A percentile compares a stretch with the other conserved stretches of the same genome.
These are phyloP conservation scores for Carterocephalus palaemon DNA, from an alignment of 2,888 invertebrate genomes.

Conservation along the genomic window DNA sequence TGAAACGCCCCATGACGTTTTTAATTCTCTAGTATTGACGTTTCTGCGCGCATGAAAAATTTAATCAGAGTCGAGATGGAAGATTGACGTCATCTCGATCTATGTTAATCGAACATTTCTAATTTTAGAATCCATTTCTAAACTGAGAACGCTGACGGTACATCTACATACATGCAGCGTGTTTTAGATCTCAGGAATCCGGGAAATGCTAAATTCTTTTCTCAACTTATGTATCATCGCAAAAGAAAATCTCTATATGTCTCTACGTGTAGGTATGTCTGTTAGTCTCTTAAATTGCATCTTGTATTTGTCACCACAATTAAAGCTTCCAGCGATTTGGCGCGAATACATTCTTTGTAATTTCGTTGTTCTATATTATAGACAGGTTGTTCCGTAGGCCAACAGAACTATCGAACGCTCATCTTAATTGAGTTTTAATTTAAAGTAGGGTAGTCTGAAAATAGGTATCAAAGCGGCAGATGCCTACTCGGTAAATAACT, in stretches of 20 bases:
- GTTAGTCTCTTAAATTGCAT: no score
- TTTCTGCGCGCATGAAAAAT: neutral
- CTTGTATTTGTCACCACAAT: no score
- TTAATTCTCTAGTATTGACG: neutral
- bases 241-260: no score
- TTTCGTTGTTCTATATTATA: constrained; percentile 15
- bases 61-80: constrained; percentile 1
- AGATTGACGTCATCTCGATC: constrained; percentile 9
- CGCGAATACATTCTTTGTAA: constrained; percentile 12
- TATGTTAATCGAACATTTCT: constrained; percentile 8
- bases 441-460: constrained; percentile 16
- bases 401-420: constrained; percentile 8
- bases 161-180: no score
- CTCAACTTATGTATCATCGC: no score
- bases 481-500: constrained; percentile 1
- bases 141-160: constrained; percentile 5
- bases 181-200: no score
- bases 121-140: constrained; percentile 1
- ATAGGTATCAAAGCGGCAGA: neutral
- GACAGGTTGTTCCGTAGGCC: constrained; percentile 3
- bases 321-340: neutral
- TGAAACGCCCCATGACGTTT: no score
- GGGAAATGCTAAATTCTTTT: no score
- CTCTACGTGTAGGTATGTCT: no score
- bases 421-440: constrained; percentile 19